Evolutionary conservation across 2,797 vertebrate species (phyloP).

Genomic region (Tympanoctomys barrerae): DNA sequence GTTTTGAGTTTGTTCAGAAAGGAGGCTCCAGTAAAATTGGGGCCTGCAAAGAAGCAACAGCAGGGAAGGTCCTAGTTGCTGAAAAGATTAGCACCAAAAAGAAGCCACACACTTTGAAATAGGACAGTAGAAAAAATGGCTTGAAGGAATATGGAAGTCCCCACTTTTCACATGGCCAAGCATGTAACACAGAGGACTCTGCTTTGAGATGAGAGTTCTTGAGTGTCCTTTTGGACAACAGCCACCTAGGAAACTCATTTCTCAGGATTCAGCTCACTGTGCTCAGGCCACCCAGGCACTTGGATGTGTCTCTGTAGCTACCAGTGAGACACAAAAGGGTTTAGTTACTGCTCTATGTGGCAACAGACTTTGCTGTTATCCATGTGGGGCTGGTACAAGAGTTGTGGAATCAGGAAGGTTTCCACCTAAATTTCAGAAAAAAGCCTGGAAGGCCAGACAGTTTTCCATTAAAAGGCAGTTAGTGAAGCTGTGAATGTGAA

Average conservation of each 20-base stretch:
- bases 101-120: neutral
- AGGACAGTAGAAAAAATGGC: neutral
- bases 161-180: neutral
- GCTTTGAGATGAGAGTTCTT: neutral
- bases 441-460: neutral
- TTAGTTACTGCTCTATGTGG: neutral
- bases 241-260: neutral
- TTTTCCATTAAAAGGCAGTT: neutral
- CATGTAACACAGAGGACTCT: neutral
- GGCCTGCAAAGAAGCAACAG: neutral
- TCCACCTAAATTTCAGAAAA: neutral
- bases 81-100: neutral
- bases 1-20: neutral
- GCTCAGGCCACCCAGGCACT: neutral
- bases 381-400: neutral
- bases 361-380: neutral
- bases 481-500: neutral
- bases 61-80: neutral
- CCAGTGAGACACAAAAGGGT: neutral
- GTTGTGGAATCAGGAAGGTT: neutral
- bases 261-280: neutral
- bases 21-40: neutral
- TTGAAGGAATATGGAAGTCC: neutral
- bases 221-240: neutral
- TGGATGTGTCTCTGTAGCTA: neutral